Percentiles rank a stretch among this genome's conserved stretches.
Conservation (phyloP, 2,888 invertebrate genomes). For the Drosophila yooni region DNA sequence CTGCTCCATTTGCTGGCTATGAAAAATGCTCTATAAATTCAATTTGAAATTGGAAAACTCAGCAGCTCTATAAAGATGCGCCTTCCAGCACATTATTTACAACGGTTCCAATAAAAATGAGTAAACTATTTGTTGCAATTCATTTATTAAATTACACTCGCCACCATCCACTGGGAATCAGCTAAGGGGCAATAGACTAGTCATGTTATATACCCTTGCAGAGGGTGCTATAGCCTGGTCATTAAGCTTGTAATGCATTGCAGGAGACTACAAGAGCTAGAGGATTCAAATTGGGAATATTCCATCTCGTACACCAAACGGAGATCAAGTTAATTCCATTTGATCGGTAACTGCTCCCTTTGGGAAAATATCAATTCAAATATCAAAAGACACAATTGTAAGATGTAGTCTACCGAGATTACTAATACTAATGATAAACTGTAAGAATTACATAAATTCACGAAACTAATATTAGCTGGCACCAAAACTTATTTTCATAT, state of each 20-base stretch:
- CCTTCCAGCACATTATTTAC: constrained; percentile 55
- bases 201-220: background rate
- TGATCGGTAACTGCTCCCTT: background rate
- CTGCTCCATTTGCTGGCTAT: constrained; percentile 13
- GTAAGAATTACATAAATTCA: background rate
- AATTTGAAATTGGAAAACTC: constrained; percentile 27
- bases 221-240: too few relatives aligned
- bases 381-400: background rate
- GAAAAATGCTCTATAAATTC: constrained; percentile 52
- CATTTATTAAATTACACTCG: constrained; percentile 72
- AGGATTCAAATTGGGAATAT: background rate
- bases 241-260: background rate
- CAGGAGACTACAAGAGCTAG: background rate
- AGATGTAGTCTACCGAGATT: background rate
- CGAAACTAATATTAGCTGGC: background rate
- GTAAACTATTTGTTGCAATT: constrained; percentile 71
- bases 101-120: constrained; percentile 64
- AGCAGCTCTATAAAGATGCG: constrained; percentile 24
- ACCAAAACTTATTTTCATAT: background rate
- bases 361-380: background rate
- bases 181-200: constrained; percentile 1
- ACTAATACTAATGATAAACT: background rate
- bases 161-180: constrained; percentile 30
- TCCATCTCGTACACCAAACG: background rate
- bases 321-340: background rate